phyloP scores from a whole-genome alignment of 2,888 invertebrate genomes.

The Carpatolechia fugitivella region DNA sequence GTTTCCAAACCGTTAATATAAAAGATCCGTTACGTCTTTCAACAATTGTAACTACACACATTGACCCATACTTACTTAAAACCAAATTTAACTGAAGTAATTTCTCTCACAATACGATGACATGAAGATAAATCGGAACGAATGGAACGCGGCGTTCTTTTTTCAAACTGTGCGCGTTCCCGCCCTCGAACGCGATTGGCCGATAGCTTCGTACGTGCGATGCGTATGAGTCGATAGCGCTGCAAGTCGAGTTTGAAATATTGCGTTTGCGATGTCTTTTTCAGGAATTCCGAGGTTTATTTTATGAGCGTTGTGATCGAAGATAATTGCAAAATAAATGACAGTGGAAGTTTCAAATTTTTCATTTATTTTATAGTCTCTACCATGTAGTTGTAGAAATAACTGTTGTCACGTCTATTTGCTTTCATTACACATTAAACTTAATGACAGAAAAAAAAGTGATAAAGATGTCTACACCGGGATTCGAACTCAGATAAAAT shows the following conservation, averaged over 20 bases:
- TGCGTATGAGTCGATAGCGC: slow-evolving; percentile 39
- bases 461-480: no score
- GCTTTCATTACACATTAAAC: no score
- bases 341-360: neutral
- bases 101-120: slow-evolving; percentile 25
- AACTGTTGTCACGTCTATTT: no score
- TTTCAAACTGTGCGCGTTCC: slow-evolving; percentile 43
- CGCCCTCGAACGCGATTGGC: slow-evolving; percentile 47
- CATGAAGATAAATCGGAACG: slow-evolving; percentile 33
- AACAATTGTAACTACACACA: neutral
- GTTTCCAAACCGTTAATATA: no score
- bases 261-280: slow-evolving; percentile 22
- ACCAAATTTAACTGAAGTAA: slow-evolving; percentile 13
- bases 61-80: slow-evolving; percentile 6
- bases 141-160: slow-evolving; percentile 34
- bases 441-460: no score
- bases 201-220: slow-evolving; percentile 44
- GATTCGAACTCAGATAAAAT: no score
- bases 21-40: neutral
- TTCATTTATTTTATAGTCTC: no score
- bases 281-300: slow-evolving; percentile 4
- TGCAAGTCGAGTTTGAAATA: slow-evolving; percentile 35
- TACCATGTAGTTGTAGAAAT: no score
- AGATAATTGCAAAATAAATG: no score
- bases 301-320: neutral